Evolutionary conservation across 2,797 vertebrate genomes (phyloP), one percentile per base, ranked within the genome.

Genomic region (Chromis chromis): DNA sequence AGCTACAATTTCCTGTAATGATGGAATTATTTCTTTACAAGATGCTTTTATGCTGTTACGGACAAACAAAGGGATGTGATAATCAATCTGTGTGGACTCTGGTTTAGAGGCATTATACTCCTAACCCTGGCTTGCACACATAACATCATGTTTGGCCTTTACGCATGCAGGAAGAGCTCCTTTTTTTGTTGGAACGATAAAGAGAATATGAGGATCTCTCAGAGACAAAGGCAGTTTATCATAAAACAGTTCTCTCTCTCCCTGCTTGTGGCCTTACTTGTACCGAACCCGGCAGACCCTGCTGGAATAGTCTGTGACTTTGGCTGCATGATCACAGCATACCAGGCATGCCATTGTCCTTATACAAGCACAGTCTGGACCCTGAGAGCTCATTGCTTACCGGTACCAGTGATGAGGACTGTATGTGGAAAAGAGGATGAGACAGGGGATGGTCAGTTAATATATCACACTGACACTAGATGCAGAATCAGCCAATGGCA

Each of bases 1-100:
- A 86, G 82, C 89, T 78, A 86, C 83, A 88, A 92, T 94, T 91
- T 92, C 89, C 89, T 86, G 86, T 90, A 91, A 92, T 91, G 84
- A 88, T 75, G 74, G 86, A 88, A 87, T 89, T 81, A 85, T 89
- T 88, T 90, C 81, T 85, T 89, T 85, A 83, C 76, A 86, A 88
- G 74, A 86, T 83, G 73, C 85, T 89, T 90, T 92, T 86, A 87
- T 86, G 81, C 76, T 67, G 58, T 77, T 85, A 76, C 64, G 17
- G 78, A 84, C 83, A 88, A 89, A 89, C 82, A 89, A 86, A 87
- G 80, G 74, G 74, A 82, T 81, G 76, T 40, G 57, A 78, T 86
- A 74, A 84, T 90, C 78, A 80, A 56, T 86, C 48, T 59, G 71
- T 48, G 64, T 60, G 61, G 73, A 69, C 61, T 76, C 65, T 19